A percentile compares a stretch with the other conserved stretches of the same genome.
Evolutionary conservation across 1,140 invertebrate genomes (phyloP).

Genomic region (Ostrea denselamellosa): DNA sequence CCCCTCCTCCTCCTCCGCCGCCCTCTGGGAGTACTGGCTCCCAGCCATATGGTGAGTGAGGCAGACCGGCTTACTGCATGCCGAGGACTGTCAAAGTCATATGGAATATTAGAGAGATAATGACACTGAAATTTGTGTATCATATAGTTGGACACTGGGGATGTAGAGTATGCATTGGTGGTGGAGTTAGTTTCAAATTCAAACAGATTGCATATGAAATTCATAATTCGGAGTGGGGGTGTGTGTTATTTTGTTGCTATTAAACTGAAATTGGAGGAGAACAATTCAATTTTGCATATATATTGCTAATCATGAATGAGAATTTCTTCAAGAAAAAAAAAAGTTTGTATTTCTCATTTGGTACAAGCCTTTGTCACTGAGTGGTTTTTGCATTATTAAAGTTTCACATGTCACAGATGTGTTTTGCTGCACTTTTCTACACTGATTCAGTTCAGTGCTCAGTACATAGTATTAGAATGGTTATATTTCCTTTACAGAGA

Average conservation of each 20-base stretch:
- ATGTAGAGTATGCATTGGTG: neutral
- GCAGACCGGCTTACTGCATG: constrained; percentile 39
- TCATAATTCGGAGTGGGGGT: too few species aligned
- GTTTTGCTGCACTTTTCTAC: neutral
- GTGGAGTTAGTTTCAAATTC: neutral
- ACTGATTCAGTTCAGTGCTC: too few species aligned
- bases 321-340: too few species aligned
- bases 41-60: constrained; percentile 42
- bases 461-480: neutral
- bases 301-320: too few species aligned
- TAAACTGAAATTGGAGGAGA: neutral
- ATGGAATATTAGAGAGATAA: neutral
- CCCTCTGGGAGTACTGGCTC: constrained; percentile 35
- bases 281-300: too few species aligned
- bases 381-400: too few species aligned
- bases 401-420: neutral
- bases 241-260: neutral
- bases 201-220: too few species aligned
- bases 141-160: neutral
- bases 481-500: neutral
- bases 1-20: constrained; percentile 50
- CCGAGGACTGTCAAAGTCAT: constrained; percentile 47
- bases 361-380: too few species aligned
- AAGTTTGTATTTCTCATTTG: too few species aligned
- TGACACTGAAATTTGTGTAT: neutral